Percentiles rank a stretch among this genome's conserved stretches.
phyloP scores from a whole-genome alignment of 2,888 invertebrate species.

The Druceiella hillmani region DNA sequence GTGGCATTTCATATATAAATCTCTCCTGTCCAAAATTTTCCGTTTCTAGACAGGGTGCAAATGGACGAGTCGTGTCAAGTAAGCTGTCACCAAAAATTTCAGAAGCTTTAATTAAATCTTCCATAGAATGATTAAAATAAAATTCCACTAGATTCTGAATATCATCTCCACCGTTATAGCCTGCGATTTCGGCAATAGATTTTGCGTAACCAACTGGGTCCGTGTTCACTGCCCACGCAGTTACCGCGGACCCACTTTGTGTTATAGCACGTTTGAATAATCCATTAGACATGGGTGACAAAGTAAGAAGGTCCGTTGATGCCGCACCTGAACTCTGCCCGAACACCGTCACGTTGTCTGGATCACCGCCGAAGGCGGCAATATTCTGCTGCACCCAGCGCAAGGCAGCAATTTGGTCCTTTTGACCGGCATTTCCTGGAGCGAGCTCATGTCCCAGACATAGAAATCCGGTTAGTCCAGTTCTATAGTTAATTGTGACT shows the following conservation, averaged over 20 bases:
- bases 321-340: conserved; percentile 58
- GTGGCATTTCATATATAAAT: conserved; percentile 4
- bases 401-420: conserved; percentile 62
- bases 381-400: conserved; percentile 54
- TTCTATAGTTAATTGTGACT: conserved; percentile 43
- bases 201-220: conserved; percentile 3
- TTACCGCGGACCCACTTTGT: conserved; percentile 6
- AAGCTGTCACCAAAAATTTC: background rate
- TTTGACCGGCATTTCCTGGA: conserved; percentile 61
- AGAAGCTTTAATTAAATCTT: background rate
- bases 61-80: background rate
- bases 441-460: conserved; percentile 36
- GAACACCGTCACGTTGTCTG: conserved; percentile 53
- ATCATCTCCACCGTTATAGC: background rate
- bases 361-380: conserved; percentile 56
- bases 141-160: conserved; percentile 3
- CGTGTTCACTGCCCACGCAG: conserved; percentile 1
- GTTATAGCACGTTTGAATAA: conserved; percentile 6
- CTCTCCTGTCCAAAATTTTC: background rate
- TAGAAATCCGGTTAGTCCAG: conserved; percentile 46
- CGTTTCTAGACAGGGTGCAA: conserved; percentile 6
- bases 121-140: background rate
- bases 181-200: background rate
- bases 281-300: conserved; percentile 4
- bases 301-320: conserved; percentile 6